Base-by-base conservation (phyloP, 2,113 vertebrate genomes). In the Cochlearius cochlearius region DNA sequence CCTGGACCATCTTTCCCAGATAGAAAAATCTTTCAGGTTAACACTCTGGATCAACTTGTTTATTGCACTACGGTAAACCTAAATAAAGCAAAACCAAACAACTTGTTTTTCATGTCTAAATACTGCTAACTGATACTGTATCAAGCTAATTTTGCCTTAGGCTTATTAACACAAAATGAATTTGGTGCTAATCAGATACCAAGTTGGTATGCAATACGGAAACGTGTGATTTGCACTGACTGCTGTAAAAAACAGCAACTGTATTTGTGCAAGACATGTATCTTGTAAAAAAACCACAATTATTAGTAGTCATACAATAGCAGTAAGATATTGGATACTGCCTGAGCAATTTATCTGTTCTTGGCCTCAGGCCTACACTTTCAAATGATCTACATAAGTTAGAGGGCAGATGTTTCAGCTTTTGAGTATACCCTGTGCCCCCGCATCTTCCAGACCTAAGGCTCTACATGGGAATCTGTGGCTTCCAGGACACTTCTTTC, bases 151-250 rank as follows among this genome's bases (percentile, higher is more conserved):
- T 94, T 96, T 49, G 94, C 96, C 92, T 94, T 45, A 74, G 90
- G 94, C 92, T 96, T 88, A 97, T 95, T 97, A 97, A 90, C 92
- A 92, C 91, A 95, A 97, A 97, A 95, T 93, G 63, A 95, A 96
- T 96, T 95, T 90, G 75, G 55, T 22, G 29, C 78, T 96, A 94
- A 98, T 95, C 96, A 94, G 92, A 80, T 84, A 94, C 74, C 76
- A 96, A 68, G 56, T 86, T 82, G 92, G 90, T 88, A 96, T 75
- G 92, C 78, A 88, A 90, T 79, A 95, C 56, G 68, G 82, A 98
- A 98, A 97, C 80, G 47, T 53, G 76, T 74, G 93, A 97, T 96
- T 90, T 79, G 67, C 88, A 87, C n/a, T 7, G 75, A 71, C 93
- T 95, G 96, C 78, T 91, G 86, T 94, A 96, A 96, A 97, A 75